Percentiles rank a stretch among this genome's conserved stretches.
Conservation (phyloP, 2,113 vertebrate genomes). For the Enhydra lutris region DNA sequence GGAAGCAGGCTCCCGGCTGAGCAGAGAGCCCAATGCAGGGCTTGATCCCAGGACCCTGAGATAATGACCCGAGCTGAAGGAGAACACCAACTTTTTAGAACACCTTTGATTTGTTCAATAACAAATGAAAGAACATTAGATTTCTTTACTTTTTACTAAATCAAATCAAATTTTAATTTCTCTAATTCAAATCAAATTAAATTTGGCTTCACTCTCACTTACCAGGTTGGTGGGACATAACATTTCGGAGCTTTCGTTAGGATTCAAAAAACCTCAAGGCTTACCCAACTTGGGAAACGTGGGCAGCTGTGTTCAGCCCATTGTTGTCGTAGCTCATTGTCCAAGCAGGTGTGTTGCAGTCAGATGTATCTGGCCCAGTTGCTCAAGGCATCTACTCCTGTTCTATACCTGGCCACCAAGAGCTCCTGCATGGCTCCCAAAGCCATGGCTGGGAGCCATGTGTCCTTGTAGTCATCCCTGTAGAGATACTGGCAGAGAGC, state of each 20-base stretch:
- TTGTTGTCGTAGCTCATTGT: background rate
- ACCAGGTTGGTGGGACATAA: background rate
- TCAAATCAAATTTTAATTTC: constrained; percentile 22
- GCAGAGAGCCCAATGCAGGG: too few relatives aligned
- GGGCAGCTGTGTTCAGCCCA: background rate
- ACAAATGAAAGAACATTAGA: background rate
- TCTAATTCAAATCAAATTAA: constrained; percentile 4
- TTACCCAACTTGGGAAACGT: background rate
- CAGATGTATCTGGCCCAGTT: background rate
- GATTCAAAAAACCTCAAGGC: background rate
- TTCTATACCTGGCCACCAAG: background rate
- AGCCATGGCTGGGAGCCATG: background rate
- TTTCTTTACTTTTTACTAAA: constrained; percentile 13
- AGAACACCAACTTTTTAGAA: background rate
- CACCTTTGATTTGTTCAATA: constrained; percentile 4
- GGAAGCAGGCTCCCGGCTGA: too few relatives aligned
- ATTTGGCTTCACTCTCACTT: background rate
- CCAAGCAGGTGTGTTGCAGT: background rate
- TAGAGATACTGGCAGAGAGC: background rate
- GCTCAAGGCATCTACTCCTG: background rate
- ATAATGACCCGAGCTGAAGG: too few relatives aligned
- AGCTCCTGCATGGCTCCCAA: background rate
- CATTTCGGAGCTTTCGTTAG: background rate
- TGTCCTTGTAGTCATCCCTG: background rate
- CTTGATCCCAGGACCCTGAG: too few relatives aligned